phyloP scores from a whole-genome alignment of 2,113 vertebrate species.

The Pollimyrus isidori region DNA sequence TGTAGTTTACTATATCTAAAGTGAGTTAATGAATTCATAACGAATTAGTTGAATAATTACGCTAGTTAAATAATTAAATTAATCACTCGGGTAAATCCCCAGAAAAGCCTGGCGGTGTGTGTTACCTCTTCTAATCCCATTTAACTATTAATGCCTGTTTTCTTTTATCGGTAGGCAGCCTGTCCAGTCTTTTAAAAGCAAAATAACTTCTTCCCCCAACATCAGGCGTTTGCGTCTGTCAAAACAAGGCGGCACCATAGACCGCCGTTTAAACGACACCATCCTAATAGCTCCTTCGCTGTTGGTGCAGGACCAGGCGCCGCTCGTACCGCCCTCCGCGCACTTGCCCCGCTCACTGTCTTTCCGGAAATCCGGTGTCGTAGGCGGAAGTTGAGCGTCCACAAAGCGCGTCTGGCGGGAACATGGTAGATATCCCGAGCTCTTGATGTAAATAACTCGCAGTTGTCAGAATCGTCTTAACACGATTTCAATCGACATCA shows the following conservation, averaged over 20 bases:
- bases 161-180: not conserved
- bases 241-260: not conserved
- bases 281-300: not conserved
- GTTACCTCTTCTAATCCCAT: not conserved
- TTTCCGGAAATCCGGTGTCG: not conserved
- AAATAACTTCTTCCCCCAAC: not conserved
- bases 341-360: not conserved
- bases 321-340: not conserved
- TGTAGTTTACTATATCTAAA: not conserved
- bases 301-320: not conserved
- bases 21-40: not conserved
- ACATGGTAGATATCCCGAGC: slow-evolving; percentile 16
- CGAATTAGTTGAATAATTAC: not conserved
- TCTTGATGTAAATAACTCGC: not conserved
- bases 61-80: not conserved
- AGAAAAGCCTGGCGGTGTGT: not conserved
- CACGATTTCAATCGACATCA: not conserved
- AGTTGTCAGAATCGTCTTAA: not conserved
- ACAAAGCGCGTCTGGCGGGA: slow-evolving; percentile 33
- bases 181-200: not conserved
- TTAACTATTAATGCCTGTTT: not conserved
- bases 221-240: not conserved
- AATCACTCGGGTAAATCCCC: not conserved
- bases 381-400: slow-evolving; percentile 30
- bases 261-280: not conserved